Conservation (phyloP, 1,140 invertebrate genomes). For the Diorhabda elongata region DNA sequence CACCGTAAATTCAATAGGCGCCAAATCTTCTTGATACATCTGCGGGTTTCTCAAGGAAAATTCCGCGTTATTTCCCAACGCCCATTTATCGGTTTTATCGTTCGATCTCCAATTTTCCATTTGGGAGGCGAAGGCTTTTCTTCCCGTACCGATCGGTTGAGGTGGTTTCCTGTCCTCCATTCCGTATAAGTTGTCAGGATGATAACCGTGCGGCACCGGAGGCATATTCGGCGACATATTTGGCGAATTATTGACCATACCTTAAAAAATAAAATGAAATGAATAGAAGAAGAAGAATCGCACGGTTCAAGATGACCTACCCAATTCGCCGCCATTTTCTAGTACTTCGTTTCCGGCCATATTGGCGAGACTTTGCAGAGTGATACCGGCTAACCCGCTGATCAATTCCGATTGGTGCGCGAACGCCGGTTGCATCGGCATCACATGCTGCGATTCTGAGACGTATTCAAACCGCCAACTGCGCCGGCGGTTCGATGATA, state of each 20-base stretch:
- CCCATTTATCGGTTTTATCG: conserved; percentile 49
- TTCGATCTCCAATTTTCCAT: conserved; percentile 57
- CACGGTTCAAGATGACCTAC: background rate
- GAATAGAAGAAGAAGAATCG: background rate
- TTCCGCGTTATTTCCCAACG: conserved; percentile 30
- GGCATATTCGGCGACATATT: conserved; percentile 58
- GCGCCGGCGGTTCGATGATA: conserved; percentile 4
- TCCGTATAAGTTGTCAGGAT: conserved; percentile 31
- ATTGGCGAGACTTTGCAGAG: conserved; percentile 50
- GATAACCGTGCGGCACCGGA: conserved; percentile 30
- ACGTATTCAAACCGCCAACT: background rate
- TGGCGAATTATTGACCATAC: conserved; percentile 50
- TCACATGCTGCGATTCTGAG: conserved; percentile 30
- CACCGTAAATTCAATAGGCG: conserved; percentile 51
- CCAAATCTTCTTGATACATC: conserved; percentile 42
- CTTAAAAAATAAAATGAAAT: background rate
- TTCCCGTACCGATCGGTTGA: conserved; percentile 71
- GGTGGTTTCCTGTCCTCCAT: conserved; percentile 61
- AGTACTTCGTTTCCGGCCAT: conserved; percentile 53
- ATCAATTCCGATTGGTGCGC: conserved; percentile 38
- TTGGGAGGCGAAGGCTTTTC: conserved; percentile 51
- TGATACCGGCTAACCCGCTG: conserved; percentile 42
- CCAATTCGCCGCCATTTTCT: conserved; percentile 48
- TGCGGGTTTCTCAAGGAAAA: conserved; percentile 39
- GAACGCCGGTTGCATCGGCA: conserved; percentile 38